Conservation (phyloP, 2,797 vertebrate species). For the Schizopygopsis pylzovi region DNA sequence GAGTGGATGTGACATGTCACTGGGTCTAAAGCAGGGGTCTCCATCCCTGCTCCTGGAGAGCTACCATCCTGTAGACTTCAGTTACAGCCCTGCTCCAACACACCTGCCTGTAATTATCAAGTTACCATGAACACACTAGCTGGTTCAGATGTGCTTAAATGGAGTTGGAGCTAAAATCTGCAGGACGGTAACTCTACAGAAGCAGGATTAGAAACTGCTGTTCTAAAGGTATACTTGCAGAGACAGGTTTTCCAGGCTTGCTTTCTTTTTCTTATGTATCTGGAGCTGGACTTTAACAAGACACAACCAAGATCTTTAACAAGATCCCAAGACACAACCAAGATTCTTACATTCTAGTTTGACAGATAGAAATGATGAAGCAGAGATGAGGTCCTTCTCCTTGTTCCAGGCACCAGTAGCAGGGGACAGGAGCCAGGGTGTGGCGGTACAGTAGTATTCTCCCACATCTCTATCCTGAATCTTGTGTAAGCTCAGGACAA, state of each 20-base stretch:
- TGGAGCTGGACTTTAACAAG: conserved; percentile 1
- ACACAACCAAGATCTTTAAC: conserved; percentile 18
- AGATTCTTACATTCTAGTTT: conserved; percentile 85
- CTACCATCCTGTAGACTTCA: not conserved
- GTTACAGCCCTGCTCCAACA: not conserved
- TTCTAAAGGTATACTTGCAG: not conserved
- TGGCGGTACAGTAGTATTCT: conserved; percentile 88
- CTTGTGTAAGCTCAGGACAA: conserved; percentile 82
- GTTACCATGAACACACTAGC: not conserved
- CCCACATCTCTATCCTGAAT: conserved; percentile 87
- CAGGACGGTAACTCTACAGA: not conserved
- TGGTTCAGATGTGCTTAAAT: not conserved
- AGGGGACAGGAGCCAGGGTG: conserved; percentile 86
- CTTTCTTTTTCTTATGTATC: not conserved
- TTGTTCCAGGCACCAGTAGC: conserved; percentile 85
- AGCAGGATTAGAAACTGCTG: not conserved
- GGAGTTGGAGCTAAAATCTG: not conserved
- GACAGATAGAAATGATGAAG: conserved; percentile 83
- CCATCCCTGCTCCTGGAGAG: not conserved
- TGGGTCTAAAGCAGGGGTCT: not conserved
- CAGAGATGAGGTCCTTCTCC: conserved; percentile 81
- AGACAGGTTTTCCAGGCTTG: not conserved
- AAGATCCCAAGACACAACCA: conserved; percentile 7
- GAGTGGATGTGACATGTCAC: not conserved
- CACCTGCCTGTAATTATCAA: not conserved